Evolutionary conservation across 2,797 vertebrate genomes (phyloP).

Genomic region (Micromesistius poutassou): DNA sequence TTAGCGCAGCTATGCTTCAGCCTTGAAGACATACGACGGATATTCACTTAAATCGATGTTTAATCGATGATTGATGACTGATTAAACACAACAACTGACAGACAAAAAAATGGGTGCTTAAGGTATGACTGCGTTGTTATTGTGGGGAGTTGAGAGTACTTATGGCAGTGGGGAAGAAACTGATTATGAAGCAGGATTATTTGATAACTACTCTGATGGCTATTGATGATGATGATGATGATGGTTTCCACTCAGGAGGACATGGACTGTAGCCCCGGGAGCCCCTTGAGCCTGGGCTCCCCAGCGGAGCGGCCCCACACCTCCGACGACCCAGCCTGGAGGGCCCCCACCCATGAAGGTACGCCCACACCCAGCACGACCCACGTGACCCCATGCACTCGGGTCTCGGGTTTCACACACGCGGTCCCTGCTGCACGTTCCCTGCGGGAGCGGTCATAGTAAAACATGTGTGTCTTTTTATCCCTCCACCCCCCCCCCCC

Average conservation of each 20-base stretch:
- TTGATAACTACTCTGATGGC: not conserved
- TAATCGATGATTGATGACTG: too few relatives aligned
- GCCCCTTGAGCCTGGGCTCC: constrained; percentile 56
- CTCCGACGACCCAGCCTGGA: constrained; percentile 41
- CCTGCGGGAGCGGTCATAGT: not conserved
- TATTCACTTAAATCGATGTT: too few relatives aligned
- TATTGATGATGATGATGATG: not conserved
- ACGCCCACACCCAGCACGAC: not conserved
- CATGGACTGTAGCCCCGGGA: constrained; percentile 69
- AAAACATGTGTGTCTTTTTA: not conserved
- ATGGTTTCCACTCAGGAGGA: constrained; percentile 57
- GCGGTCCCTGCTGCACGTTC: constrained; percentile 22
- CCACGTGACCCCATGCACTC: not conserved
- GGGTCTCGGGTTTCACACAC: constrained; percentile 10
- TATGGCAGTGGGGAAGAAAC: not conserved
- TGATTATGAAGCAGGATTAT: not conserved
- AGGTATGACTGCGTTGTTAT: too few relatives aligned
- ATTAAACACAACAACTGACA: too few relatives aligned
- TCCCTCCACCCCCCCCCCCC: too few relatives aligned
- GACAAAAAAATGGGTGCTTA: too few relatives aligned
- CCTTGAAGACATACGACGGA: too few relatives aligned
- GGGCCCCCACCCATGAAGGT: constrained; percentile 16
- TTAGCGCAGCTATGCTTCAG: not conserved
- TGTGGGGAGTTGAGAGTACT: not conserved
- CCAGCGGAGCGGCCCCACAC: constrained; percentile 42